Evolutionary conservation across 2,113 vertebrate species (phyloP), one percentile per base, ranked within the genome.

Genomic region (Rhabdomys dilectus): DNA sequence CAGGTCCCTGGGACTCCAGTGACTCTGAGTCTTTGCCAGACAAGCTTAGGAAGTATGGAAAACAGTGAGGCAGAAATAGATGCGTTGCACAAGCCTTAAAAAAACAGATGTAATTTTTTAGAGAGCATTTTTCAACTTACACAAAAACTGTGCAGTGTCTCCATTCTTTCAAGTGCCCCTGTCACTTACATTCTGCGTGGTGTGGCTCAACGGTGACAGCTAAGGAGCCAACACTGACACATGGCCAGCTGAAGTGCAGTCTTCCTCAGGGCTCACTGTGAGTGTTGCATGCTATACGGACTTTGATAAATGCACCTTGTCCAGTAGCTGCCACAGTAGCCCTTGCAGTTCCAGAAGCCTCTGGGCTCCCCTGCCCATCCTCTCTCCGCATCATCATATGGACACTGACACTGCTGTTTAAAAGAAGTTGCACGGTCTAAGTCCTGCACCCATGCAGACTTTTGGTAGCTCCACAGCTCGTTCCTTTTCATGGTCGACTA

Each of bases 221-320:
- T 26, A 9, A 36, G 34, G 22, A 26, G 6, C 7, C 12, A 4
- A 3, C 45, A 10, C 0, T 0, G 1, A 15, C 4, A 13, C 3
- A 1, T 2, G 62, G 6, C 42, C 13, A 24, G 58, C 42, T 5
- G 7, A 91, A 73, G n/a, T 26, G 0, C 2, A 13, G 73, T 16
- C 42, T n/a, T 5, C 15, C 0, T 7, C 12, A 3, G 48, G 29
- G 86, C 8, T 85, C 3, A 0, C 21, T 0, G 2, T 34, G 36
- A 60, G 42, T 5, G 11, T 0, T 10, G 2, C 17, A 0, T 0
- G 0, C 48, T 16, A 77, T 22, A 0, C 26, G 51, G 53, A 56
- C 9, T 66, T 58, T 81, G 64, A 80, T 73, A 31, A 8, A 48
- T 4, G 17, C 4, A 0, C 5, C 0, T 2, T 2, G 31, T 0